Percentiles rank a stretch among this genome's conserved stretches.
These are phyloP conservation scores for Triplophysa bombifrons DNA, from an alignment of 2,797 vertebrate species.

Conservation along the genomic window DNA sequence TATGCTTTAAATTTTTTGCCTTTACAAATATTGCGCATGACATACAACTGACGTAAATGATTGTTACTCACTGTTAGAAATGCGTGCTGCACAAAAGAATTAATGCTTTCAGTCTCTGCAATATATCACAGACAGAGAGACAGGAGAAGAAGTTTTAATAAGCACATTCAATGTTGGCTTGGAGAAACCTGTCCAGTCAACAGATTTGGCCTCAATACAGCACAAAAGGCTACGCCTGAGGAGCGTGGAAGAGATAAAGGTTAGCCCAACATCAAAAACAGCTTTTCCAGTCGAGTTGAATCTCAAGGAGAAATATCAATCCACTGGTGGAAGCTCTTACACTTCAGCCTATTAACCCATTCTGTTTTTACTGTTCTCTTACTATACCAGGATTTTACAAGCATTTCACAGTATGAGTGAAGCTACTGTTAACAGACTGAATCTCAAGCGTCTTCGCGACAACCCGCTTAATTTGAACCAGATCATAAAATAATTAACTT, in stretches of 20 bases:
- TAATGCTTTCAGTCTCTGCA: slow-evolving; percentile 51
- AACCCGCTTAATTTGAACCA: too few relatives aligned
- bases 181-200: slow-evolving; percentile 57
- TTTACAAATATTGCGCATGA: slow-evolving; percentile 27
- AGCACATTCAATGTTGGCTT: slow-evolving; percentile 54
- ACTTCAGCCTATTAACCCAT: slow-evolving; percentile 14
- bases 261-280: slow-evolving; percentile 55
- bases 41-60: slow-evolving; percentile 37
- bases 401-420: too few relatives aligned
- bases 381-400: too few relatives aligned
- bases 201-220: slow-evolving; percentile 47
- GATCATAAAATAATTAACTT: too few relatives aligned
- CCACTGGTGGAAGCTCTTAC: slow-evolving; percentile 35
- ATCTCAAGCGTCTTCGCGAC: too few relatives aligned
- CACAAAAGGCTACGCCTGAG: slow-evolving; percentile 50
- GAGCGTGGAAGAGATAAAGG: slow-evolving; percentile 55
- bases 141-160: slow-evolving; percentile 55
- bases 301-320: slow-evolving; percentile 53
- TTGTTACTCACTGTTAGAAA: slow-evolving; percentile 42
- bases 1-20: slow-evolving; percentile 31
- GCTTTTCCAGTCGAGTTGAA: slow-evolving; percentile 50
- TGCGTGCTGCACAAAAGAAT: slow-evolving; percentile 35
- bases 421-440: too few relatives aligned
- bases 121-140: slow-evolving; percentile 46
- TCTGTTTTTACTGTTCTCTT: slow-evolving; percentile 25